These are phyloP conservation scores for Ptiloglossa arizonensis DNA, from an alignment of 1,140 invertebrate species.

Conservation along the genomic window DNA sequence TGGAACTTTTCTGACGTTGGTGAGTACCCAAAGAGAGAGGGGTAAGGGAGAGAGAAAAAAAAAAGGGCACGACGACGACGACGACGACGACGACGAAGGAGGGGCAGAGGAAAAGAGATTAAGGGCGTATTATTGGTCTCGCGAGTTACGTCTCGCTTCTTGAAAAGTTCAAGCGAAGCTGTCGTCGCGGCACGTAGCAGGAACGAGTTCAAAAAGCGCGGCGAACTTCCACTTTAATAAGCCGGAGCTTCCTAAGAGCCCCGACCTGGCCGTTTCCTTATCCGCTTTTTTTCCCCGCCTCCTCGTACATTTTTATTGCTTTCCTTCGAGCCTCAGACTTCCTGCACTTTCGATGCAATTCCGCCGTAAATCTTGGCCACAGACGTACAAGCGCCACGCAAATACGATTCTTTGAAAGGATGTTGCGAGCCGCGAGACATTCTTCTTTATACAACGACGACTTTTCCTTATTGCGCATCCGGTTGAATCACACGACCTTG, in stretches of 20 bases:
- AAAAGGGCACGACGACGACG: not conserved
- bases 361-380: constrained; percentile 1
- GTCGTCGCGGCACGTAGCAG: constrained; percentile 35
- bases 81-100: no score
- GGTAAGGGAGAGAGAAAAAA: not conserved
- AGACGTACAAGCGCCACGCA: constrained; percentile 18
- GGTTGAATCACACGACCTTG: not conserved
- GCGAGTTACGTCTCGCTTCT: constrained; percentile 49
- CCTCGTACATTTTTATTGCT: constrained; percentile 18
- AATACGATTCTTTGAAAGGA: constrained; percentile 34
- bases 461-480: not conserved
- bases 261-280: constrained; percentile 31
- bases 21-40: no score
- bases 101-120: constrained; percentile 35
- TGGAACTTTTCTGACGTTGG: constrained; percentile 10
- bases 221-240: constrained; percentile 73
- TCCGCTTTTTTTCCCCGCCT: constrained; percentile 25
- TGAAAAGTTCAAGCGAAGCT: constrained; percentile 42
- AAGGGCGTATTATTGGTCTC: constrained; percentile 51
- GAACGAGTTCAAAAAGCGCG: constrained; percentile 65
- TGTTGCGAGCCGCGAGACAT: not conserved
- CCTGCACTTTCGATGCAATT: constrained; percentile 16
- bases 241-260: constrained; percentile 63
- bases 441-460: not conserved
- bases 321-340: constrained; percentile 13